These are phyloP conservation scores for Apogon hyalosoma DNA, from an alignment of 2,797 vertebrate species.

Conservation along the genomic window DNA sequence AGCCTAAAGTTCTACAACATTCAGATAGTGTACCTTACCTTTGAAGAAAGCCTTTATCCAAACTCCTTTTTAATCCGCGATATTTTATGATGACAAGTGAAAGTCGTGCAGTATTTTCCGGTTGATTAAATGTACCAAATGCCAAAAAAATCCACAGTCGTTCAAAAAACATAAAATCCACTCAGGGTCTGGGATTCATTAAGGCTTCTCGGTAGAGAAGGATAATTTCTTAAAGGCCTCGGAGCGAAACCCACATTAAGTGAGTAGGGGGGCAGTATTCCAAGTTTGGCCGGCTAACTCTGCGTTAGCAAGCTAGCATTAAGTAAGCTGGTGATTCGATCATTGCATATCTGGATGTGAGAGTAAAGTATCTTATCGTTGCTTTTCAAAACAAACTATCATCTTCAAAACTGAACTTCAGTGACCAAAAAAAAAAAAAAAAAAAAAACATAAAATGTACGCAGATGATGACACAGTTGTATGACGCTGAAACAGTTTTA, in stretches of 20 bases:
- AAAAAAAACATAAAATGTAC: slow-evolving; percentile 10
- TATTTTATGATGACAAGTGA: slow-evolving; percentile 34
- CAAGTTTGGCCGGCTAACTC: slow-evolving; percentile 73
- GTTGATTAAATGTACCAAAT: slow-evolving; percentile 2
- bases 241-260: slow-evolving; percentile 57
- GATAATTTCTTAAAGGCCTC: slow-evolving; percentile 72
- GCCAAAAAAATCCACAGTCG: slow-evolving; percentile 41
- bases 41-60: slow-evolving; percentile 41
- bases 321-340: slow-evolving; percentile 61
- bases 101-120: slow-evolving; percentile 6
- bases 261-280: slow-evolving; percentile 62
- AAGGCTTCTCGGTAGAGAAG: slow-evolving; percentile 45
- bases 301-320: slow-evolving; percentile 67
- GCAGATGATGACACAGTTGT: slow-evolving; percentile 8
- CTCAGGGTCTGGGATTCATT: slow-evolving; percentile 31
- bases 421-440: neutral
- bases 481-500: slow-evolving; percentile 61
- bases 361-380: slow-evolving; percentile 53
- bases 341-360: slow-evolving; percentile 59
- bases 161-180: slow-evolving; percentile 46
- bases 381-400: slow-evolving; percentile 10
- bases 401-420: slow-evolving; percentile 18
- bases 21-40: slow-evolving; percentile 65
- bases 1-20: neutral
- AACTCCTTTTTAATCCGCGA: slow-evolving; percentile 54